Evolutionary conservation across 2,113 vertebrate species (phyloP), one percentile per base, ranked within the genome.

Genomic region (Atractosteus spatula): DNA sequence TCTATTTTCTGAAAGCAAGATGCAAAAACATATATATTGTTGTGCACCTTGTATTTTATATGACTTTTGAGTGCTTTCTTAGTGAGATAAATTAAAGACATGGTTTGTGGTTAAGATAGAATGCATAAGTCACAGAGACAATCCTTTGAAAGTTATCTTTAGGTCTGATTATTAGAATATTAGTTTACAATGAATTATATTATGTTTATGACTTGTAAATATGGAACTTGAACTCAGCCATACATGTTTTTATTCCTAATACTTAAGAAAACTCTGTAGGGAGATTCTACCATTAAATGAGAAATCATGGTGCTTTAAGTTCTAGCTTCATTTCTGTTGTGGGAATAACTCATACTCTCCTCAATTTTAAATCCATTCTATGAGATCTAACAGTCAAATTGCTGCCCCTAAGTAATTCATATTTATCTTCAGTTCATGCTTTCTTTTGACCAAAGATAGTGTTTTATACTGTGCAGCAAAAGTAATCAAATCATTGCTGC

Each of bases 401-500:
- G 29, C 55, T 65, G 41, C 45, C 62, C 47, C 44, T 63, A 62
- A 64, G 41, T 42, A 16, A 56, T 70, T 68, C 55, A 65, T 55
- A 72, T 66, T 67, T 41, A 17, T 10, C 55, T 72, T 51, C 62
- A 43, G 68, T 74, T 67, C 42, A 29, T 14, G 41, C 59, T 55
- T 42, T 16, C 47, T 51, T 51, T 16, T 65, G 66, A 55, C 12
- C 17, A 13, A 29, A 62, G 67, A 69, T 44, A 41, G 59, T 41
- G 67, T 29, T 14, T 69, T 51, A 63, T 74, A 45, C 61, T 5
- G 56, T 63, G 16, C 51, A 1, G 12, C 4, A 16, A 44, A 55
- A 69, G 62, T 72, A 12, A 56, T 55, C 70, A 55, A 63, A 72
- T 65, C 41, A 56, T 54, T 65, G 62, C 62, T 61, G 51, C 71